Evolutionary conservation across 2,797 vertebrate species (phyloP).

Genomic region (Rachycentron canadum): DNA sequence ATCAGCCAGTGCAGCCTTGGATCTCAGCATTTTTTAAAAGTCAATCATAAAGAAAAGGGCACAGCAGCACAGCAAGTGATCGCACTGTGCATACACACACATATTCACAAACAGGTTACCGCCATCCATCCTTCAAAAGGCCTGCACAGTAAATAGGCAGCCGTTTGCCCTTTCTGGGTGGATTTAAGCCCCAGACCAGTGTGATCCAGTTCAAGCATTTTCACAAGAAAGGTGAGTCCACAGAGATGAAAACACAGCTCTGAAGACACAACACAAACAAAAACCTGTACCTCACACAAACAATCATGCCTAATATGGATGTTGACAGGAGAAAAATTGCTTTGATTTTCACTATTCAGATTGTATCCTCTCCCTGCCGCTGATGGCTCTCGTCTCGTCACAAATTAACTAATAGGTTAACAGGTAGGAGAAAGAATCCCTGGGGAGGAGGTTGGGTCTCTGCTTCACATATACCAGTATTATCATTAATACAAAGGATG

Average conservation of each 20-base stretch:
- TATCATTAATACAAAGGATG: conserved; percentile 1
- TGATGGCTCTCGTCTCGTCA: background rate
- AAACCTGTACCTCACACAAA: background rate
- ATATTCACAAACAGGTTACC: conserved; percentile 17
- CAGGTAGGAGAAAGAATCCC: background rate
- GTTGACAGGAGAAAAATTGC: background rate
- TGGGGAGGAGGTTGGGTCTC: background rate
- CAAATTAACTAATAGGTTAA: background rate
- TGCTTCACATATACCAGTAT: background rate
- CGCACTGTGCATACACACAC: conserved; percentile 27
- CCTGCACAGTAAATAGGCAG: conserved; percentile 36
- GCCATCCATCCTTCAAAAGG: conserved; percentile 41
- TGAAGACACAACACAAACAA: conserved; percentile 3
- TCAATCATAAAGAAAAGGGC: conserved; percentile 40
- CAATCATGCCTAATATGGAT: background rate
- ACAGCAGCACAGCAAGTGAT: conserved; percentile 18
- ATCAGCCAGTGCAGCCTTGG: background rate
- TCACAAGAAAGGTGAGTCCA: conserved; percentile 46
- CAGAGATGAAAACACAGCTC: conserved; percentile 38
- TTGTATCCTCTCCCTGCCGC: background rate
- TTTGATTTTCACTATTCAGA: conserved; percentile 2
- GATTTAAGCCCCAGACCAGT: conserved; percentile 43
- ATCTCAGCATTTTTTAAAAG: conserved; percentile 34
- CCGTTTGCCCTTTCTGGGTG: conserved; percentile 52
- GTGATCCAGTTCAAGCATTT: conserved; percentile 36